These are phyloP conservation scores for Perca flavescens DNA, from an alignment of 2,113 vertebrate species.

Conservation along the genomic window DNA sequence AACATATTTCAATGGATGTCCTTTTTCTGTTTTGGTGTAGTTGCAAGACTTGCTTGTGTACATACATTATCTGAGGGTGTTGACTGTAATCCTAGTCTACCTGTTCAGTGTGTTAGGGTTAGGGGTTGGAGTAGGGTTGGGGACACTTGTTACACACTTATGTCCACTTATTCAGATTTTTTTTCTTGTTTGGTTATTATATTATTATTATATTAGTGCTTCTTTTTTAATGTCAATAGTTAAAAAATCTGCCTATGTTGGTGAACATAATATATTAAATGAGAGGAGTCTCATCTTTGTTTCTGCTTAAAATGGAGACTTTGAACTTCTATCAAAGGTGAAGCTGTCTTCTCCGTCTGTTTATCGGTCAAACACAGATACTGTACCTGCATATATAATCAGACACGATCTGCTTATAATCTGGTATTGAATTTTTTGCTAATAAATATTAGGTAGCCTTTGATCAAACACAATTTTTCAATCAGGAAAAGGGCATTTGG, in stretches of 20 bases:
- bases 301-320: too few species aligned
- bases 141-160: too few species aligned
- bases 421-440: constrained; percentile 7
- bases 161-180: too few species aligned
- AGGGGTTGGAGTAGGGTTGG: too few species aligned
- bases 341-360: background rate
- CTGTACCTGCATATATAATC: constrained; percentile 18
- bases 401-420: constrained; percentile 6
- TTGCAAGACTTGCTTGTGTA: background rate
- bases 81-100: too few species aligned
- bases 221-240: too few species aligned
- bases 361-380: constrained; percentile 17
- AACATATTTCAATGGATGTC: too few species aligned
- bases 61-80: too few species aligned
- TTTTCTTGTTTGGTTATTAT: background rate
- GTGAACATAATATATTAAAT: background rate
- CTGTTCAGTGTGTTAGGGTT: background rate
- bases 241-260: background rate
- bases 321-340: too few species aligned
- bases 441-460: constrained; percentile 33
- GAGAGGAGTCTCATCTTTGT: background rate
- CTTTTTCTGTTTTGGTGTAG: too few species aligned
- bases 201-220: too few species aligned
- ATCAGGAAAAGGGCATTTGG: constrained; percentile 28
- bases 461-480: constrained; percentile 39